A percentile compares a stretch with the other conserved stretches of the same genome.
phyloP scores from a whole-genome alignment of 2,797 vertebrate species.

The Microchirus variegatus region DNA sequence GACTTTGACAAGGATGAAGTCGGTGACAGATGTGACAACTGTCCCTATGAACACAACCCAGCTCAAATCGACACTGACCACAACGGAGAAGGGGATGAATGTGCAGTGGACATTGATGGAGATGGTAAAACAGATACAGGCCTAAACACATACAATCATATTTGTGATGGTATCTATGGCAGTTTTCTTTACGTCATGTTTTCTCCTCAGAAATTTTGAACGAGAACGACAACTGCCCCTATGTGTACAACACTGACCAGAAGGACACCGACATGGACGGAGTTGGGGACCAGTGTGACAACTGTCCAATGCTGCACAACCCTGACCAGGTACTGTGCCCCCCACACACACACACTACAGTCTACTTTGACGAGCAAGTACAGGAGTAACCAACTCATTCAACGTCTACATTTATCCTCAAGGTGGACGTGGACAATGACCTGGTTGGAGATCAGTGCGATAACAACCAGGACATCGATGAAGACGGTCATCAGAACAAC shows the following conservation, averaged over 20 bases:
- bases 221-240: conserved; percentile 94
- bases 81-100: conserved; percentile 95
- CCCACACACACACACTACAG: conserved; percentile 4
- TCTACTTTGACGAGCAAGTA: neutral
- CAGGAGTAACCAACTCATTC: neutral
- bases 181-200: neutral
- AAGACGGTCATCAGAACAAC: conserved; percentile 98
- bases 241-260: conserved; percentile 95
- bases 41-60: conserved; percentile 95
- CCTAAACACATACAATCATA: neutral
- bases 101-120: conserved; percentile 96
- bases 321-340: conserved; percentile 88
- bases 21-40: conserved; percentile 97
- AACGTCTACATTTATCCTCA: conserved; percentile 28
- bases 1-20: conserved; percentile 98
- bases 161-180: neutral
- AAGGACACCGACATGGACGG: conserved; percentile 95
- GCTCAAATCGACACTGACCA: conserved; percentile 95
- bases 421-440: conserved; percentile 94
- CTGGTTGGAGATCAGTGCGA: conserved; percentile 96
- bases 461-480: conserved; percentile 96
- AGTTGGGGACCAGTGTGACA: conserved; percentile 97
- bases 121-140: conserved; percentile 84
- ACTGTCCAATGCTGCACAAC: conserved; percentile 95
- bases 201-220: conserved; percentile 88